Evolutionary conservation across 2,797 vertebrate species (phyloP).

Genomic region (Sebastolobus altivelis): DNA sequence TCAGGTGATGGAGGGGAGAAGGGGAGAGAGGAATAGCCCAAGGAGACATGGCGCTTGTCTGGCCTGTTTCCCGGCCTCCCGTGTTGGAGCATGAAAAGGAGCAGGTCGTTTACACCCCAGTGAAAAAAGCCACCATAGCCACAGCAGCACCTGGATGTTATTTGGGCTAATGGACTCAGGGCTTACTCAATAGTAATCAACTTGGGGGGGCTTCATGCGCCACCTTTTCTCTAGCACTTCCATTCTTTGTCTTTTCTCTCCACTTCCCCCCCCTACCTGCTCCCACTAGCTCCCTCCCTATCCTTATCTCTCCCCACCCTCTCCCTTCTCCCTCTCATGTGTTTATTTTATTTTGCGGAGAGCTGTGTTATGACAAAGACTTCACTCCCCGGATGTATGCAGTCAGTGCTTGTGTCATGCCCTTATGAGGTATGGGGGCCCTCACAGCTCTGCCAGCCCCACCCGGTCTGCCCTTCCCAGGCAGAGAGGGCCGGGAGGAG

Average conservation of each 20-base stretch:
- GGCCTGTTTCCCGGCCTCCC: slow-evolving; percentile 86
- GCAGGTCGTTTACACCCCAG: slow-evolving; percentile 83
- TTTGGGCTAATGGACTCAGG: slow-evolving; percentile 86
- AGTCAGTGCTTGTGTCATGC: slow-evolving; percentile 83
- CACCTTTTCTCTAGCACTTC: slow-evolving; percentile 60
- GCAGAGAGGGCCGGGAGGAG: slow-evolving; percentile 44
- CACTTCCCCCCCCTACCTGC: slow-evolving; percentile 40
- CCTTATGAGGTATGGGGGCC: slow-evolving; percentile 83
- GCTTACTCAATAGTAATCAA: slow-evolving; percentile 84
- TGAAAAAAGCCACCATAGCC: slow-evolving; percentile 80
- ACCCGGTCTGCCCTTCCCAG: slow-evolving; percentile 70
- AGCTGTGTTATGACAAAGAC: slow-evolving; percentile 81
- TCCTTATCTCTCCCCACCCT: slow-evolving; percentile 74
- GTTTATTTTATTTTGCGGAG: slow-evolving; percentile 82
- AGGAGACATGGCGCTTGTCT: slow-evolving; percentile 79
- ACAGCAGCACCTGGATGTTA: slow-evolving; percentile 87
- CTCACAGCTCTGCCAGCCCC: slow-evolving; percentile 67
- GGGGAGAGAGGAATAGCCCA: slow-evolving; percentile 76
- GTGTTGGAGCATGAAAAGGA: slow-evolving; percentile 84
- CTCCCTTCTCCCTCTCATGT: slow-evolving; percentile 56
- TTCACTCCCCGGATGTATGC: slow-evolving; percentile 80
- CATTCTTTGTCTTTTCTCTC: slow-evolving; percentile 39
- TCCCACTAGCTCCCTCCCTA: slow-evolving; percentile 31
- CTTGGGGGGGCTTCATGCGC: slow-evolving; percentile 79
- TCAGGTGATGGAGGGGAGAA: slow-evolving; percentile 75